These are phyloP conservation scores for Battus philenor DNA, from an alignment of 1,140 invertebrate genomes.

Conservation along the genomic window DNA sequence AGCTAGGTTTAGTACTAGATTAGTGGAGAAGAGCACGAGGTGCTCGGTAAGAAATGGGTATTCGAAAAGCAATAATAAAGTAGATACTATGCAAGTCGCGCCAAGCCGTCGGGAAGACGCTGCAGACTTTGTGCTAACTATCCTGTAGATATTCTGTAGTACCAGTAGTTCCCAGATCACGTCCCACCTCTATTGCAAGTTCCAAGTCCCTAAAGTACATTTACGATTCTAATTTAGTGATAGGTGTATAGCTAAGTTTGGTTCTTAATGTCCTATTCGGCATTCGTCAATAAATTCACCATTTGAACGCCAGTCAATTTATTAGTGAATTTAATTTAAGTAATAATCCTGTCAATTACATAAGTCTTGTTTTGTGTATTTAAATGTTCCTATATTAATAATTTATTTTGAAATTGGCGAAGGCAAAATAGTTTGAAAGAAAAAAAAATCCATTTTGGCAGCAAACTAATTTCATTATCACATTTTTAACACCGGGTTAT, in stretches of 20 bases:
- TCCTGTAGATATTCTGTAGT: conserved; percentile 45
- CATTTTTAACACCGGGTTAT: too few relatives aligned
- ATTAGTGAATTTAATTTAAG: conserved; percentile 56
- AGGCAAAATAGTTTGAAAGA: background rate
- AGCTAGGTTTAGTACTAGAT: conserved; percentile 50
- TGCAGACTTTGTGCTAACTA: conserved; percentile 46
- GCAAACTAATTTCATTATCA: too few relatives aligned
- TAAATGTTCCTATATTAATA: conserved; percentile 18
- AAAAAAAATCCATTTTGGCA: background rate
- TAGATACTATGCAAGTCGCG: conserved; percentile 65
- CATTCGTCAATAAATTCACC: conserved; percentile 11
- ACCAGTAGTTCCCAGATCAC: conserved; percentile 28
- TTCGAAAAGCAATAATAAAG: conserved; percentile 75
- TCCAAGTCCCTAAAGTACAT: conserved; percentile 6
- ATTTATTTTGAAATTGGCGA: conserved; percentile 12
- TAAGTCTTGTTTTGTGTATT: conserved; percentile 27
- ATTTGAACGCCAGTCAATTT: conserved; percentile 54
- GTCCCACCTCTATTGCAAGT: conserved; percentile 3
- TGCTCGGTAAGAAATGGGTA: conserved; percentile 68
- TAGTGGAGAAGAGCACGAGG: conserved; percentile 60
- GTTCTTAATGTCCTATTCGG: too few relatives aligned
- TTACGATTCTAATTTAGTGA: conserved; percentile 1
- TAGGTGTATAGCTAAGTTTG: conserved; percentile 3
- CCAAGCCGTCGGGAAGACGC: conserved; percentile 61
- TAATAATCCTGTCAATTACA: conserved; percentile 69